Conservation (phyloP, 92 coral and sea anemone species). For the Diadumene lineata region DNA sequence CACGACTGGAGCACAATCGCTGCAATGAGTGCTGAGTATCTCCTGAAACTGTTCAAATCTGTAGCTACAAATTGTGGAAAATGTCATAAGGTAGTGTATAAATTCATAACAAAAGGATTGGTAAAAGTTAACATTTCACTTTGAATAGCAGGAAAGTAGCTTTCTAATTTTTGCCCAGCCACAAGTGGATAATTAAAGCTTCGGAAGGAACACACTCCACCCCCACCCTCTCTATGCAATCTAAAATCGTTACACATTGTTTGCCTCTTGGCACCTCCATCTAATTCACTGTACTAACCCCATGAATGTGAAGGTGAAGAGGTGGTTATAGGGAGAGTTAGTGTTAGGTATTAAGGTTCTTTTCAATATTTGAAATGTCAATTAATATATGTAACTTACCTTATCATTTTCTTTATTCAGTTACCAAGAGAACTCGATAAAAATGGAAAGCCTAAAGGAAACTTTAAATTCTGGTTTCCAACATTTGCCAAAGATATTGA, state of each 20-base stretch:
- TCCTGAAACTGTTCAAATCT: background rate
- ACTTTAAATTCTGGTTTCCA: background rate
- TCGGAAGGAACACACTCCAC: no score
- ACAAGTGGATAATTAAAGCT: background rate
- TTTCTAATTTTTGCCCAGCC: background rate
- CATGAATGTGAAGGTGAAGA: no score
- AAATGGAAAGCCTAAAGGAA: background rate
- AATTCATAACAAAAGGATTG: background rate
- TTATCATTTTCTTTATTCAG: background rate
- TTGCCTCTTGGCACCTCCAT: no score
- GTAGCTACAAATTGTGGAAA: constrained; percentile 11
- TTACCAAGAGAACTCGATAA: background rate
- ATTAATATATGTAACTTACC: background rate
- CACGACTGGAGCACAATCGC: constrained; percentile 3
- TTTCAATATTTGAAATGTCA: no score
- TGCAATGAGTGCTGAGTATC: background rate
- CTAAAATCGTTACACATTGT: no score
- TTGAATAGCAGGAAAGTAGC: background rate
- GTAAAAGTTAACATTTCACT: background rate
- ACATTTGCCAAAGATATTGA: background rate
- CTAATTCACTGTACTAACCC: no score
- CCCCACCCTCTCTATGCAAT: no score
- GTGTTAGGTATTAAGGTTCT: no score
- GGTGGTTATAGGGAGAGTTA: no score
- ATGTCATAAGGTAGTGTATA: background rate